Evolutionary conservation across 2,113 vertebrate species (phyloP).

Genomic region (Ondatra zibethicus): DNA sequence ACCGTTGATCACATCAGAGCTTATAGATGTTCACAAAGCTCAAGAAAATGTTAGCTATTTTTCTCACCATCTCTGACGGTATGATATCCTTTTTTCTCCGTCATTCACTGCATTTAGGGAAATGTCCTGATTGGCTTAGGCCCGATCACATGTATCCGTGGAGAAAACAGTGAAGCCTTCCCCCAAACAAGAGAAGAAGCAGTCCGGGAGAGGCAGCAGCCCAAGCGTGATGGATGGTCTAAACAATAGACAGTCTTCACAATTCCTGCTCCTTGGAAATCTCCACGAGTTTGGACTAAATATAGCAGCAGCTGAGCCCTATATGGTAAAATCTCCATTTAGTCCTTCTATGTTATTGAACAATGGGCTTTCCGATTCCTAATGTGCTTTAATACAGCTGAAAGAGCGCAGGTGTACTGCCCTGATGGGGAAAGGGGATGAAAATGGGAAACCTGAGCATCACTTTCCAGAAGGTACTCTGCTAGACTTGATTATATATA

Average conservation of each 20-base stretch:
- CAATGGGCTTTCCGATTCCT: background rate
- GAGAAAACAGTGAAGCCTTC: background rate
- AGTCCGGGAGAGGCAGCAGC: fast-evolving
- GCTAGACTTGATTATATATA: background rate
- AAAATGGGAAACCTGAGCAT: background rate
- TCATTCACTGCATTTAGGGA: background rate
- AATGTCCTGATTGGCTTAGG: background rate
- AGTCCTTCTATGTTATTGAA: background rate
- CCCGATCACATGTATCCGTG: background rate
- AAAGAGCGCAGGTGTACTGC: background rate
- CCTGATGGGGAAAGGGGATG: background rate
- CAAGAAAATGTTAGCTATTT: background rate
- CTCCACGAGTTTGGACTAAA: background rate
- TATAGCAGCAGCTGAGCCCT: background rate
- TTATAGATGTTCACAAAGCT: background rate
- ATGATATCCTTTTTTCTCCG: background rate
- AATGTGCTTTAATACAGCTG: background rate
- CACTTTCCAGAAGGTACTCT: background rate
- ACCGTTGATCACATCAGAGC: background rate
- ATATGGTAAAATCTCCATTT: background rate
- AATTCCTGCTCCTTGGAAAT: background rate
- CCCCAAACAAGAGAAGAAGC: background rate
- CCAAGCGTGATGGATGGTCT: background rate
- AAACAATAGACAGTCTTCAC: background rate
- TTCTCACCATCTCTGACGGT: background rate